Percentiles rank a stretch among this genome's conserved stretches.
These are phyloP conservation scores for Cyprinodon brontotheroides DNA, from an alignment of 2,113 vertebrate genomes.

Conservation along the genomic window DNA sequence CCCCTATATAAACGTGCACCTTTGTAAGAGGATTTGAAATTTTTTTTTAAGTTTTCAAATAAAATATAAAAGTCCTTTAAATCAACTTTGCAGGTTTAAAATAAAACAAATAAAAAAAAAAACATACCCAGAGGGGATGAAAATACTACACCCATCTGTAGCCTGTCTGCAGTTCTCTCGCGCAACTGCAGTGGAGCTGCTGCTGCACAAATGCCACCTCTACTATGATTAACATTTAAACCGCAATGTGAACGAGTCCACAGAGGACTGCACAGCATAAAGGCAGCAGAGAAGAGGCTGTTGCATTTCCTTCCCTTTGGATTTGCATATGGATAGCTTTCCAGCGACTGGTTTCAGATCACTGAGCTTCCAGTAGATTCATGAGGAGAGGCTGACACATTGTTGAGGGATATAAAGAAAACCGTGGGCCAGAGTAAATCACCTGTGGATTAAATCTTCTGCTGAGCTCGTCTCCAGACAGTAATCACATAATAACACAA, in stretches of 20 bases:
- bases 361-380: conserved; percentile 8
- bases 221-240: conserved; percentile 63
- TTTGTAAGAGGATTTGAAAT: background rate
- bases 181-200: conserved; percentile 73
- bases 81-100: background rate
- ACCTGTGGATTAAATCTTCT: conserved; percentile 55
- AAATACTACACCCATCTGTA: conserved; percentile 14
- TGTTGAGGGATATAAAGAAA: conserved; percentile 25
- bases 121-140: background rate
- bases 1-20: background rate
- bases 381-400: conserved; percentile 20
- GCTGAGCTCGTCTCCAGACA: conserved; percentile 50
- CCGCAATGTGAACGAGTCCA: conserved; percentile 59
- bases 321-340: background rate
- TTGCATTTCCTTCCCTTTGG: conserved; percentile 4
- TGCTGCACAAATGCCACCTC: conserved; percentile 64
- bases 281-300: background rate
- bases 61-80: background rate
- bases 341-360: background rate
- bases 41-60: background rate
- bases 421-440: conserved; percentile 33
- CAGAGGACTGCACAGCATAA: conserved; percentile 9
- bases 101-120: background rate
- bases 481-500: conserved; percentile 62
- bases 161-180: conserved; percentile 62